phyloP scores from a whole-genome alignment of 2,113 vertebrate species.

The Sphaerodactylus townsendi region DNA sequence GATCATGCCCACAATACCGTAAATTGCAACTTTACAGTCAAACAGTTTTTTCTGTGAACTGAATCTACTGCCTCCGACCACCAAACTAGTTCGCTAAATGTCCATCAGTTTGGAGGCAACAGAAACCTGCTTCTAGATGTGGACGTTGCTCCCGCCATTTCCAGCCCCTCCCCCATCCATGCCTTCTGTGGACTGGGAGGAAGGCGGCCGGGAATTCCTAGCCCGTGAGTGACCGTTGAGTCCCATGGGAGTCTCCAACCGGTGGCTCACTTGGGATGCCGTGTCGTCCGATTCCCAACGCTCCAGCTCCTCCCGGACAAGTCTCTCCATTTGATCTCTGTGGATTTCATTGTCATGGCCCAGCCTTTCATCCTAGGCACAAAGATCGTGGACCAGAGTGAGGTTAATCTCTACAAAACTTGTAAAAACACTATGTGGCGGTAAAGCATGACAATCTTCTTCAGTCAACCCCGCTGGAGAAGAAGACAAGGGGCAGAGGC shows the following conservation, averaged over 20 bases:
- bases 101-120: not conserved
- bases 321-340: slow-evolving; percentile 90
- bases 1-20: no score
- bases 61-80: not conserved
- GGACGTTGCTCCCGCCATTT: slow-evolving; percentile 59
- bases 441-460: not conserved
- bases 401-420: not conserved
- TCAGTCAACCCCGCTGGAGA: not conserved
- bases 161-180: slow-evolving; percentile 68
- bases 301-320: slow-evolving; percentile 92
- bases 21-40: not conserved
- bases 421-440: not conserved
- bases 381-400: not conserved
- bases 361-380: slow-evolving; percentile 85
- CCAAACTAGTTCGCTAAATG: not conserved
- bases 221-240: slow-evolving; percentile 72
- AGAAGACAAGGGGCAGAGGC: no score
- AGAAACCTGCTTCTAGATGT: slow-evolving; percentile 66
- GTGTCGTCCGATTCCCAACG: slow-evolving; percentile 92
- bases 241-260: slow-evolving; percentile 75
- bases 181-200: slow-evolving; percentile 88
- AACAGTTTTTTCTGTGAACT: not conserved
- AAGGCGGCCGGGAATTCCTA: slow-evolving; percentile 77
- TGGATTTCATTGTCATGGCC: slow-evolving; percentile 86
- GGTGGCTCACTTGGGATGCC: slow-evolving; percentile 85